Evolutionary conservation across 2,888 invertebrate species (phyloP), one percentile per base, ranked within the genome.

Genomic region (Ceratothoa steindachneri): DNA sequence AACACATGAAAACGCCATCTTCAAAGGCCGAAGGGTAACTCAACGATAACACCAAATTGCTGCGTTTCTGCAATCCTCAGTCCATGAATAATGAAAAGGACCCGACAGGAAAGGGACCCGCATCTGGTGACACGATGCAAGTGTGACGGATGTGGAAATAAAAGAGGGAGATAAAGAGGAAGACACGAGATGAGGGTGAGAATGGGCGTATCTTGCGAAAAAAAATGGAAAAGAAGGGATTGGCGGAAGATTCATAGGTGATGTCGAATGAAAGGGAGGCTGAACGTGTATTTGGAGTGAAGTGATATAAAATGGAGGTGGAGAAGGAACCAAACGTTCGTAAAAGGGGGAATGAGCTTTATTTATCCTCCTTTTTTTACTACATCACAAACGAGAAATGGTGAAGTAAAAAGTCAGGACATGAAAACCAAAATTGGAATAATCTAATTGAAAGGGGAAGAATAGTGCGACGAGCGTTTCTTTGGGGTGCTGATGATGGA

Each of bases 31-130:
- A 66, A 68, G 75, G 72, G 65, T 70, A 69, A 72, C 2, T 72
- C 69, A 72, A 75, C 75, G 72, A 72, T 72, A 72, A 72, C 71
- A 72, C 69, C 72, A 72, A 75, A 75, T 75, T 75, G 75, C 72
- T 68, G 69, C 72, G 75, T 75, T 75, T 75, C 75, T 69, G 72
- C 75, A 69, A 72, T 72, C 69, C 72, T 75, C 75, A 75, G 75
- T 55, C 75, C 75, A 75, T 75, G 72, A 75, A 75, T 72, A 75
- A 72, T 75, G 75, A 75, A 75, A 72, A 69, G 67, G 30, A 69
- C 69, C 75, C 69, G 75, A 69, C 75, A 69, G 69, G 3, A 60
- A n/a, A n/a, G n/a, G n/a, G n/a, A n/a, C n/a, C n/a, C n/a, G n/a
- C n/a, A n/a, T n/a, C n/a, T n/a, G n/a, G n/a, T n/a, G n/a, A n/a